phyloP scores from a whole-genome alignment of 2,888 invertebrate species.

The Drosophila niveifrons region DNA sequence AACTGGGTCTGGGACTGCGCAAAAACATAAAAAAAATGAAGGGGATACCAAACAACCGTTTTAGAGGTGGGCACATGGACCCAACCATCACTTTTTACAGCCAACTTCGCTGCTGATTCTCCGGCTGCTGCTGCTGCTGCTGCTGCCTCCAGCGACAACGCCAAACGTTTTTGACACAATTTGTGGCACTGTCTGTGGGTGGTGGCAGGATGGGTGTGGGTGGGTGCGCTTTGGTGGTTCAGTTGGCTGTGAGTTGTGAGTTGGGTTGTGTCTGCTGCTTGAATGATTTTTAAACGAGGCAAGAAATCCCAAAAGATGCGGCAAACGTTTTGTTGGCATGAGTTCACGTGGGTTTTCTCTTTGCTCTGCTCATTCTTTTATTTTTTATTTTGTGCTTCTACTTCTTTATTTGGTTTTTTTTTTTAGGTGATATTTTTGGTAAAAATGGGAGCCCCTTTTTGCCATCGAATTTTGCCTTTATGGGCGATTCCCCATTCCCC shows the following conservation, averaged over 20 bases:
- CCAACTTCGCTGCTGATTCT: conserved; percentile 16
- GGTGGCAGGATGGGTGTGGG: conserved; percentile 18
- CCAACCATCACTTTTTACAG: conserved; percentile 12
- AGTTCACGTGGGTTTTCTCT: conserved; percentile 68
- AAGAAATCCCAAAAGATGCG: conserved; percentile 83
- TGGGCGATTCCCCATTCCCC: conserved; percentile 39
- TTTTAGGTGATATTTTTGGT: conserved; percentile 47
- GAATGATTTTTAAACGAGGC: conserved; percentile 84
- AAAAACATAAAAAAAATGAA: conserved; percentile 81
- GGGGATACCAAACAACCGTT: conserved; percentile 74
- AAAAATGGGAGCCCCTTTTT: conserved; percentile 37
- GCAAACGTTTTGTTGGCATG: conserved; percentile 75
- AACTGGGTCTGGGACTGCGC: conserved; percentile 51
- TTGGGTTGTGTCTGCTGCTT: conserved; percentile 81
- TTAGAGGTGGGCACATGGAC: conserved; percentile 51
- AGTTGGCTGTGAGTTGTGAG: conserved; percentile 37
- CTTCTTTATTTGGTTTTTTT: conserved; percentile 19
- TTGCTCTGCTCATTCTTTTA: conserved; percentile 27
- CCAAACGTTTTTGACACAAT: conserved; percentile 77
- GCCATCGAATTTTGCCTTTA: conserved; percentile 49
- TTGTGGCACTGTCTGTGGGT: conserved; percentile 76
- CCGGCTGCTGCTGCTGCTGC: conserved; percentile 19
- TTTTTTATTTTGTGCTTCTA: conserved; percentile 6
- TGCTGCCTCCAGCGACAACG: conserved; percentile 49
- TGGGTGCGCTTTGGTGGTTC: not conserved